Evolutionary conservation across 2,113 vertebrate species (phyloP).

Genomic region (Melanerpes formicivorus): DNA sequence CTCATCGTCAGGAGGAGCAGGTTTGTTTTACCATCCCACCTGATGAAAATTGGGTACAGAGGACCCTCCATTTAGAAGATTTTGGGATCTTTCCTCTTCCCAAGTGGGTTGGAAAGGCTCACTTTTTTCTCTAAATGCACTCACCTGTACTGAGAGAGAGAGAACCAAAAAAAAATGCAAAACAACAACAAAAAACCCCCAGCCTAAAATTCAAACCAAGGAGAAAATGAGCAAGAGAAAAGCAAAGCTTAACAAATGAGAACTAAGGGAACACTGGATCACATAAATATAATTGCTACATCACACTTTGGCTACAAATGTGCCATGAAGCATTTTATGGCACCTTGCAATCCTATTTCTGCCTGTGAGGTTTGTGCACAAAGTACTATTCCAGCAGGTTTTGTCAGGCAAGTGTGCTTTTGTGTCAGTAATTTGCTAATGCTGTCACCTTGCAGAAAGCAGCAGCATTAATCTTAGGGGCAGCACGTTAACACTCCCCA

Average conservation of each 20-base stretch:
- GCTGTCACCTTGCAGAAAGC: neutral
- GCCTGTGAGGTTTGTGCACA: neutral
- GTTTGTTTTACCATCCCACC: neutral
- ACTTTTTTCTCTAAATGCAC: neutral
- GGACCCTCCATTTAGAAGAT: neutral
- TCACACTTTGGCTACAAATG: neutral
- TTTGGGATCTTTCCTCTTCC: neutral
- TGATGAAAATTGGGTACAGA: neutral
- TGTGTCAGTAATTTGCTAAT: constrained; percentile 20
- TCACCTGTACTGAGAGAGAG: neutral
- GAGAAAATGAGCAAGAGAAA: neutral
- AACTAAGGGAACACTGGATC: neutral
- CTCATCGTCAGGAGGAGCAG: neutral
- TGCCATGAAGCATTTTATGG: neutral
- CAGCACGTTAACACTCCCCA: neutral
- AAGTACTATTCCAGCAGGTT: constrained; percentile 12
- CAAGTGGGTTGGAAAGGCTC: neutral
- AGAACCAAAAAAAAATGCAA: neutral
- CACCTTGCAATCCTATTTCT: neutral
- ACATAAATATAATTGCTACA: neutral
- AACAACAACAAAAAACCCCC: too few species aligned
- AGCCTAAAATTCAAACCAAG: neutral
- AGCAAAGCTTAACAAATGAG: neutral
- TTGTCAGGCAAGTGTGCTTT: neutral
- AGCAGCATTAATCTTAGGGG: constrained; percentile 21